phyloP scores from a whole-genome alignment of 2,888 invertebrate genomes.

The Leucoptera coffeella region DNA sequence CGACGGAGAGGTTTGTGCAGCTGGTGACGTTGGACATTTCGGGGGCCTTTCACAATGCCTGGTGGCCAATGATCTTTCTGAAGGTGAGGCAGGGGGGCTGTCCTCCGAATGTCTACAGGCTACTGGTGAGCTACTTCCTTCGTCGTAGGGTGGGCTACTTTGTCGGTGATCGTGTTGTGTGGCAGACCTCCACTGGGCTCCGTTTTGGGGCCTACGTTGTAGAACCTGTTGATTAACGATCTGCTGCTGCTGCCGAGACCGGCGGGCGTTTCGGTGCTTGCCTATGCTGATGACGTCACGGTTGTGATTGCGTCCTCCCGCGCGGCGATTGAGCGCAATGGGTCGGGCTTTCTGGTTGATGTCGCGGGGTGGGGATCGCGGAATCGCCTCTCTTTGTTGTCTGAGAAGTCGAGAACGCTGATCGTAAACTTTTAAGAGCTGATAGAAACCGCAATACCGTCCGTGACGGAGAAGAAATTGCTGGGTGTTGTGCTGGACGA shows the following conservation, averaged over 20 bases:
- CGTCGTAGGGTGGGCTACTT: constrained; percentile 1
- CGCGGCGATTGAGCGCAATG: constrained; percentile 5
- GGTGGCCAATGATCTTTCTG: constrained; percentile 11
- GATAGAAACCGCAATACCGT: too few species aligned
- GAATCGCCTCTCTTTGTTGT: too few species aligned
- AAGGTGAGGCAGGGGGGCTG: constrained; percentile 6
- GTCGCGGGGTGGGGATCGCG: constrained; percentile 6
- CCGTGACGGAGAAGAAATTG: too few species aligned
- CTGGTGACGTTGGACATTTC: constrained; percentile 11
- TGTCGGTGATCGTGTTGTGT: neutral
- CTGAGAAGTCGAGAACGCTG: too few species aligned
- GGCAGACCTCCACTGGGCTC: constrained; percentile 4
- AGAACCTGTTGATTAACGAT: constrained; percentile 4
- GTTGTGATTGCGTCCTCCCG: constrained; percentile 8
- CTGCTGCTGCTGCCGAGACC: neutral
- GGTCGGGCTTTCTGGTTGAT: constrained; percentile 2
- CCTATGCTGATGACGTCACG: constrained; percentile 11
- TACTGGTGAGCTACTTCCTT: constrained; percentile 4
- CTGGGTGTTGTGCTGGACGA: too few species aligned
- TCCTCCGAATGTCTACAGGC: constrained; percentile 5
- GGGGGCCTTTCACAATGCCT: constrained; percentile 12
- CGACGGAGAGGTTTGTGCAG: constrained; percentile 7
- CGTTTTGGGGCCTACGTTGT: constrained; percentile 5
- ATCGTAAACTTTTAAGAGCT: too few species aligned
- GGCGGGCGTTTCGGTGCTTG: constrained; percentile 1